Evolutionary conservation across 2,888 invertebrate species (phyloP), one percentile per base, ranked within the genome.

Genomic region (Eugnorisma glareosa): DNA sequence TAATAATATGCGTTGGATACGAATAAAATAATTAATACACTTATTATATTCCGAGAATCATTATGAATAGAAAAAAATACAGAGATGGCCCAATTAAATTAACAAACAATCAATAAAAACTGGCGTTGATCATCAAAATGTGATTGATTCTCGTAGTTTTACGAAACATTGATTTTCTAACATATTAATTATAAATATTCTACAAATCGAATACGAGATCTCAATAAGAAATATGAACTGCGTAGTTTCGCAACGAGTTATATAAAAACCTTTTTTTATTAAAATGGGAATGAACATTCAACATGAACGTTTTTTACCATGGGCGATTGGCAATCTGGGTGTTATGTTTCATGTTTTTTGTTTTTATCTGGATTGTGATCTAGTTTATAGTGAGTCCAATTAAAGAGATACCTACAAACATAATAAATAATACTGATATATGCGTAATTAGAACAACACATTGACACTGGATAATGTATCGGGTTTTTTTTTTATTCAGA

Each of bases 231-330:
- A 74, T 59, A 67, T 37, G 28, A 48, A 78, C 78, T 82, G n/a
- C 75, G 75, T 57, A 43, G 78, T 86, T 71, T 72, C 70, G 31
- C 64, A 85, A 79, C 40, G 2, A 54, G 61, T 84, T 81, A 66
- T 31, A 77, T 81, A 70, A 73, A 85, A 85, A 73, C 73, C 59
- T 82, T 82, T 84, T 84, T 84, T 82, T 69, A 63, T 63, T 73
- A 54, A 73, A 82, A 74, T 74, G 51, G 67, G 74, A 77, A 77
- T 54, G 78, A 82, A 67, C 73, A 85, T 63, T 72, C 69, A 74
- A 72, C 82, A 75, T 70, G 35, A 75, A 45, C 15, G 48, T 82
- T 85, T 84, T 84, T 77, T 85, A 66, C 79, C 83, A 82, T 82
- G 61, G 61, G 10, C 24, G 61, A 71, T 83, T 77, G 82, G 73